phyloP scores from a whole-genome alignment of 2,888 invertebrate genomes.

The Reticulitermes lucifugus region DNA sequence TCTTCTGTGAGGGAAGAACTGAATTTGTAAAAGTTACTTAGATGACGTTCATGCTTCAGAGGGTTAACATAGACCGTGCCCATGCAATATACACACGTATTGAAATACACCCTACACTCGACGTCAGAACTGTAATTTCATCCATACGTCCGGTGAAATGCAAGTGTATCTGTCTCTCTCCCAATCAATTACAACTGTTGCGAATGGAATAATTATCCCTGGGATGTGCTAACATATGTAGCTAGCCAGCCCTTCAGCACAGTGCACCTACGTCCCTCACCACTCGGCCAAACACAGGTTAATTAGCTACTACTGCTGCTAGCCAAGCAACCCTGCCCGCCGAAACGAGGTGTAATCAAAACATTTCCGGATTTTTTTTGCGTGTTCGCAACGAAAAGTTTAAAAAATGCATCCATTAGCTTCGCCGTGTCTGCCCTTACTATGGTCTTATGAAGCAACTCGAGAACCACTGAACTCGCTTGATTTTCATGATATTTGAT shows the following conservation, averaged over 20 bases:
- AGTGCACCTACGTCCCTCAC: background rate
- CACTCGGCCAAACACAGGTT: slow-evolving; percentile 25
- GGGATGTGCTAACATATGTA: slow-evolving; percentile 29
- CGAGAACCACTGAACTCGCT: too few species aligned
- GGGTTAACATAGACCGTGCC: background rate
- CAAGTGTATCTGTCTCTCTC: slow-evolving; percentile 21
- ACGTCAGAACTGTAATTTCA: slow-evolving; percentile 41
- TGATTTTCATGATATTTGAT: too few species aligned
- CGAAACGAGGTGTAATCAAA: too few species aligned
- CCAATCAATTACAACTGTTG: slow-evolving; percentile 39
- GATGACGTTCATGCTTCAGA: too few species aligned
- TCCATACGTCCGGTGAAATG: slow-evolving; percentile 13
- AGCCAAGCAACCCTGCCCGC: too few species aligned
- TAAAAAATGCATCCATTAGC: too few species aligned
- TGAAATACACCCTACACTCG: background rate
- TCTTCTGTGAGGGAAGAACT: too few species aligned
- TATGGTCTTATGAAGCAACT: too few species aligned
- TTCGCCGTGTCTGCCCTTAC: too few species aligned
- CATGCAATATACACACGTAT: background rate
- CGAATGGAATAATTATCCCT: slow-evolving; percentile 39
- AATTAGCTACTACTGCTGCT: slow-evolving; percentile 17
- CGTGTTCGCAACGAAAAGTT: too few species aligned
- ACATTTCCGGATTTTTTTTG: too few species aligned
- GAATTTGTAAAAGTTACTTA: too few species aligned
- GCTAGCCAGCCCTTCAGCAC: slow-evolving; percentile 16